Evolutionary conservation across 2,113 vertebrate species (phyloP), one percentile per base, ranked within the genome.

Genomic region (Erythrocercus mccallii): DNA sequence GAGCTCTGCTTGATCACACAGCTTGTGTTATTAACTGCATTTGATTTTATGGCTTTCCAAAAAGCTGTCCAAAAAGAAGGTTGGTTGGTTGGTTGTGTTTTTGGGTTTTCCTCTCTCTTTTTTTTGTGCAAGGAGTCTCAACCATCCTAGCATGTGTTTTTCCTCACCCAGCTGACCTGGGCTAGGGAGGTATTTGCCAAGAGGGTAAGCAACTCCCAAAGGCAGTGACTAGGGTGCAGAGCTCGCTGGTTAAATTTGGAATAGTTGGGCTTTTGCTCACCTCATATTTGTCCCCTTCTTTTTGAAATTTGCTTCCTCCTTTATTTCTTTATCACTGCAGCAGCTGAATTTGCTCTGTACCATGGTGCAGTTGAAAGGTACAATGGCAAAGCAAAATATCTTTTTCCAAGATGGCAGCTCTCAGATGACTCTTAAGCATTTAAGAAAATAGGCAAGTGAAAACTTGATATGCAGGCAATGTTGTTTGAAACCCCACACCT

Each of bases 31-130:
- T 92, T 91, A 96, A 89, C 95, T 97, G 95, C 66, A 93, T 94
- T 97, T 97, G 91, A 95, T 96, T 97, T 97, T 97, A 97, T 88
- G 86, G 86, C 85, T 97, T 97, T 97, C 96, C 94, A 94, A 90
- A 95, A 96, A 83, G 65, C 86, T 96, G 50, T 97, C 97, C 95
- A 97, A 97, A 91, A 96, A 81, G 60, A 76, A 82, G 72, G 25
- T 50, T 50, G 86, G 37, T 37, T 38, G n/a, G 71, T 71, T 69
- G 17, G 64, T 77, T 65, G 16, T 3, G 61, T 90, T 85, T 54
- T 57, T 15, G n/a, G 47, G 21, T 27, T 68, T 53, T 62, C 28
- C 53, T 27, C 23, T 18, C 12, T 5, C 16, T 77, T 66, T 45
- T 45, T 50, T 61, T 91, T 83, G 54, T 54, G 48, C 62, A 77